Evolutionary conservation across 2,797 vertebrate species (phyloP), one percentile per base, ranked within the genome.

Genomic region (Muscicapa comitata): DNA sequence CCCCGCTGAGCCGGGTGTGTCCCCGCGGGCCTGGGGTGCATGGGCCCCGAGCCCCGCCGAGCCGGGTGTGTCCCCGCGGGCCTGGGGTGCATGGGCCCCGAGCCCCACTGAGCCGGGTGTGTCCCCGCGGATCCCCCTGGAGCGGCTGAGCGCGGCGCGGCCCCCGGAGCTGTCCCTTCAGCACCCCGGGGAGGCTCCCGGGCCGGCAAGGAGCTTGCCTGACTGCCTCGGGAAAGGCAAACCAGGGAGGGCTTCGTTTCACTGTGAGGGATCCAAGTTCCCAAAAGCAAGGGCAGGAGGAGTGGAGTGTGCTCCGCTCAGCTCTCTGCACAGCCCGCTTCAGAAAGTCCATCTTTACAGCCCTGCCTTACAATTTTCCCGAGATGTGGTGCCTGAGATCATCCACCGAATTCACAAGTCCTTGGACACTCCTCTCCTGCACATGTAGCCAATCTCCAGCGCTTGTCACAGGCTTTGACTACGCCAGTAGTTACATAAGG

Each of bases 131-230:
- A 12, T 3, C 12, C 10, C 62, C 31, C 26, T 25, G 13, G 13
- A 26, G 62, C 58, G 17, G 38, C 42, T 4, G 81, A 40, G 38
- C 21, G 2, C 12, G 6, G 33, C 35, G 6, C 50, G 33, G 33
- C 15, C 86, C 81, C 55, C 23, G 95, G 96, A 97, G 95, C 98
- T 98, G 97, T 97, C 94, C 95, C 47, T 97, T 98, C 97, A 98
- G 97, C 97, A 97, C 96, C 88, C 29, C 33, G 16, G 25, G 25
- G 48, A 29, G 40, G 38, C 51, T 15, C 37, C n/a, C 28, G 17
- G 35, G 31, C n/a, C 23, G 25, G 8, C 75, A 14, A 1, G 42
- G 35, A 9, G 14, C 61, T 5, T 1, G 31, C n/a, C 72, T 1
- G 40, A 9, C 28, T 26, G 24, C 24, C 54, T 33, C 29, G 26